Evolutionary conservation across 2,113 vertebrate genomes (phyloP).

Genomic region (Lipophrys pholis): DNA sequence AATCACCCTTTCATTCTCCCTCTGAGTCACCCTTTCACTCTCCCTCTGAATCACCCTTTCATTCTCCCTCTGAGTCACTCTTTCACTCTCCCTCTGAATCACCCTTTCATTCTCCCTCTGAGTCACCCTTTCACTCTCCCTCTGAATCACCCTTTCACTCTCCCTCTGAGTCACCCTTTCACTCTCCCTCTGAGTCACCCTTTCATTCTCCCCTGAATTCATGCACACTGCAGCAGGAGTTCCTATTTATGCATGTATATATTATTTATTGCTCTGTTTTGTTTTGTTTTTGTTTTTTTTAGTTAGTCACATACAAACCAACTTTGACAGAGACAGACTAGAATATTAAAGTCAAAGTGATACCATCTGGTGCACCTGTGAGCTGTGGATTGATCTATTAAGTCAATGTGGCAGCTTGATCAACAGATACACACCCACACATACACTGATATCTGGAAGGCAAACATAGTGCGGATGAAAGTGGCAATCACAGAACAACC

Average conservation of each 20-base stretch:
- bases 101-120: constrained; percentile 15
- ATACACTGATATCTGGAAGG: constrained; percentile 10
- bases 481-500: constrained; percentile 22
- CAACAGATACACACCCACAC: constrained; percentile 11
- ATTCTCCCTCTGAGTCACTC: constrained; percentile 10
- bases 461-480: constrained; percentile 16
- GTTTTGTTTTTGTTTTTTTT: constrained; percentile 10
- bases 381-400: constrained; percentile 65
- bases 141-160: constrained; percentile 17
- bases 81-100: constrained; percentile 25
- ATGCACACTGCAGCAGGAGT: constrained; percentile 7
- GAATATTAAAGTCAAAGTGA: constrained; percentile 50
- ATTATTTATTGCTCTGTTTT: constrained; percentile 21
- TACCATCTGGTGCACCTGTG: constrained; percentile 61
- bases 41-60: constrained; percentile 17
- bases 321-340: constrained; percentile 19
- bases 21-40: constrained; percentile 11
- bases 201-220: constrained; percentile 23
- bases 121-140: constrained; percentile 14
- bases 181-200: constrained; percentile 9
- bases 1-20: constrained; percentile 22
- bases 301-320: constrained; percentile 24
- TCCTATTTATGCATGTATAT: constrained; percentile 13
- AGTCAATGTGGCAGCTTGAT: constrained; percentile 56
- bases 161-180: constrained; percentile 11